Conservation (phyloP, 1,140 invertebrate species). For the Halesus radiatus region DNA sequence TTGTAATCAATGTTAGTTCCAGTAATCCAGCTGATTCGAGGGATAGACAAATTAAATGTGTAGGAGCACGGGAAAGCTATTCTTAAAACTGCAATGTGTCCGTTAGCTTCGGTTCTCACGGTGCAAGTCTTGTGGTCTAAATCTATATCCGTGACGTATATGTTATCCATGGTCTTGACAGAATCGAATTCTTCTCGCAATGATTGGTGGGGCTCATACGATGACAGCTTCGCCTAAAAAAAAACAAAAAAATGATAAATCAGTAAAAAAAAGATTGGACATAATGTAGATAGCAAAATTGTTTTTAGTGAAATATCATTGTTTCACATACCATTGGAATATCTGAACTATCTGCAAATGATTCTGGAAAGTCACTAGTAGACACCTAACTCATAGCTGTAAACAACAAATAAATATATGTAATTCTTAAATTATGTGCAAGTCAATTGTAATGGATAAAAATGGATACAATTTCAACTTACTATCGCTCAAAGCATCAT, state of each 20-base stretch:
- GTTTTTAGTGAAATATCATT: background rate
- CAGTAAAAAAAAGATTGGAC: no score
- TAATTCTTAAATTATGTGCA: background rate
- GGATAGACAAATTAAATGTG: no score
- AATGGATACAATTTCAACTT: slow-evolving; percentile 51
- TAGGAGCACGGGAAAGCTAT: no score
- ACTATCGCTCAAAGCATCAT: no score
- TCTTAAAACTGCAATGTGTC: no score
- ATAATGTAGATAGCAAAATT: background rate
- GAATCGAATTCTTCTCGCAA: no score
- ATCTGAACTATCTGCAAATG: slow-evolving; percentile 55
- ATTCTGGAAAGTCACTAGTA: slow-evolving; percentile 61
- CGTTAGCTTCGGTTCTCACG: no score
- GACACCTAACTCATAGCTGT: slow-evolving; percentile 66
- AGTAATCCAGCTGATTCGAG: no score
- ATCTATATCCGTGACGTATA: no score
- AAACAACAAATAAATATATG: slow-evolving; percentile 48
- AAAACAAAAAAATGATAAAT: slow-evolving; percentile 66
- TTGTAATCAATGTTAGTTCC: no score
- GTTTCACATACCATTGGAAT: slow-evolving; percentile 62
- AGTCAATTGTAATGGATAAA: background rate
- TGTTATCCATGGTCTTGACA: no score
- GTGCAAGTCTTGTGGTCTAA: no score
- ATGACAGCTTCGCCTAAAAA: slow-evolving; percentile 59
- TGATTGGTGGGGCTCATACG: slow-evolving; percentile 71